A percentile compares a stretch with the other conserved stretches of the same genome.
Evolutionary conservation across 2,797 vertebrate genomes (phyloP).

Genomic region (Varecia variegata): DNA sequence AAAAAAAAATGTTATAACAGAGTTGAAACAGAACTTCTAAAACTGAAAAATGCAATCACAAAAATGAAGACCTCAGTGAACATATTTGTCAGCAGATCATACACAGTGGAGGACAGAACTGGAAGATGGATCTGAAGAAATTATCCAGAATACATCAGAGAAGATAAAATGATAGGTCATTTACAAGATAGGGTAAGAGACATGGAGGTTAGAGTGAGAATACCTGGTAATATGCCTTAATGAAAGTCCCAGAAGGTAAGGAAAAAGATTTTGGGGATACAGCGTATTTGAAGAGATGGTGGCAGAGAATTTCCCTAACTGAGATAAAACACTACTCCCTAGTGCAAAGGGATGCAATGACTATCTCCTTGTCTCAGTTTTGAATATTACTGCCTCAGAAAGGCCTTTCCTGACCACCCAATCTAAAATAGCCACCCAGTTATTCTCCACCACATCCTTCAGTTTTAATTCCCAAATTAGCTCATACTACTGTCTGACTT

Average conservation of each 20-base stretch:
- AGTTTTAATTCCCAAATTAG: neutral
- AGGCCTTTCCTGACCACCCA: neutral
- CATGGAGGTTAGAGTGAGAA: neutral
- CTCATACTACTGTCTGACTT: neutral
- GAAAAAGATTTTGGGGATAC: neutral
- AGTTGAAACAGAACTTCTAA: constrained; percentile 24
- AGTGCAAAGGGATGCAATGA: neutral
- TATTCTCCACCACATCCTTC: neutral
- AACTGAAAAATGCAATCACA: neutral
- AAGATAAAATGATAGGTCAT: neutral
- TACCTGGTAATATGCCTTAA: neutral
- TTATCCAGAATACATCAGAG: neutral
- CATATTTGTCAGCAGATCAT: neutral
- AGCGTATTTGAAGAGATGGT: neutral
- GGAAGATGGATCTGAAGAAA: neutral
- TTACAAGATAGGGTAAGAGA: neutral
- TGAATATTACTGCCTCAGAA: neutral
- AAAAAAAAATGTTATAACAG: neutral
- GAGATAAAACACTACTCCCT: neutral
- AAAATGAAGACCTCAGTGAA: neutral
- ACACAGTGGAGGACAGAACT: neutral
- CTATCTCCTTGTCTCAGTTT: neutral
- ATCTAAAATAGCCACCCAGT: neutral
- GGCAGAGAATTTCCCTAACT: neutral
- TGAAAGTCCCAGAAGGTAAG: neutral